A percentile compares a stretch with the other conserved stretches of the same genome.
These are phyloP conservation scores for Pangasius djambal DNA, from an alignment of 2,797 vertebrate species.

Conservation along the genomic window DNA sequence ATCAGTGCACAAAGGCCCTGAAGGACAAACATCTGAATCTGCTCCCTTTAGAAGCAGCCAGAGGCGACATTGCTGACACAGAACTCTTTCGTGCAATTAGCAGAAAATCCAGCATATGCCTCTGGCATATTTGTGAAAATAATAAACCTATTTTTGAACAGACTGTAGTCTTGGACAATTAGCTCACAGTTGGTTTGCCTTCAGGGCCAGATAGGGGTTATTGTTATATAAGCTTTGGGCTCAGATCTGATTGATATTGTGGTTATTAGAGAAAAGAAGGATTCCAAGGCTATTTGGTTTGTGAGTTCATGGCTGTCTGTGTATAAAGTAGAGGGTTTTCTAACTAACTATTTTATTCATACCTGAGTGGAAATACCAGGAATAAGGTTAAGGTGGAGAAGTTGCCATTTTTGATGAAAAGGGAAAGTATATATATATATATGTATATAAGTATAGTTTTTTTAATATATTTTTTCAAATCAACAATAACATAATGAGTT, in stretches of 20 bases:
- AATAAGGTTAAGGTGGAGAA: not conserved
- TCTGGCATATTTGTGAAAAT: slow-evolving; percentile 72
- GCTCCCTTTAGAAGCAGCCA: slow-evolving; percentile 54
- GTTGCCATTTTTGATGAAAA: not conserved
- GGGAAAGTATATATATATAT: not conserved
- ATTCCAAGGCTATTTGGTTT: slow-evolving; percentile 14
- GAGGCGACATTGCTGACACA: slow-evolving; percentile 52
- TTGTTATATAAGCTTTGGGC: slow-evolving; percentile 76
- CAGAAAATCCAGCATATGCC: slow-evolving; percentile 70
- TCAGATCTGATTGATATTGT: slow-evolving; percentile 62
- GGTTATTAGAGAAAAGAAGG: slow-evolving; percentile 3
- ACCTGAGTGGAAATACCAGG: not conserved
- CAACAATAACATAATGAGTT: not conserved
- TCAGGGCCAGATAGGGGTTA: slow-evolving; percentile 72
- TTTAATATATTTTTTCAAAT: not conserved
- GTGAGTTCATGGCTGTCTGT: not conserved
- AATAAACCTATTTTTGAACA: slow-evolving; percentile 80
- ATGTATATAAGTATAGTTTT: too few relatives aligned
- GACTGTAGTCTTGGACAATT: slow-evolving; percentile 78
- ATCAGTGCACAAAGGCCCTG: slow-evolving; percentile 51
- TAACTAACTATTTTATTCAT: not conserved
- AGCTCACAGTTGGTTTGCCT: slow-evolving; percentile 75
- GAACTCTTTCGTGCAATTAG: slow-evolving; percentile 71
- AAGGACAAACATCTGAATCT: slow-evolving; percentile 54
- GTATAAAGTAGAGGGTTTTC: not conserved